Base-by-base conservation (phyloP, 2,888 invertebrate genomes). In the Trachelus iudaicus region DNA sequence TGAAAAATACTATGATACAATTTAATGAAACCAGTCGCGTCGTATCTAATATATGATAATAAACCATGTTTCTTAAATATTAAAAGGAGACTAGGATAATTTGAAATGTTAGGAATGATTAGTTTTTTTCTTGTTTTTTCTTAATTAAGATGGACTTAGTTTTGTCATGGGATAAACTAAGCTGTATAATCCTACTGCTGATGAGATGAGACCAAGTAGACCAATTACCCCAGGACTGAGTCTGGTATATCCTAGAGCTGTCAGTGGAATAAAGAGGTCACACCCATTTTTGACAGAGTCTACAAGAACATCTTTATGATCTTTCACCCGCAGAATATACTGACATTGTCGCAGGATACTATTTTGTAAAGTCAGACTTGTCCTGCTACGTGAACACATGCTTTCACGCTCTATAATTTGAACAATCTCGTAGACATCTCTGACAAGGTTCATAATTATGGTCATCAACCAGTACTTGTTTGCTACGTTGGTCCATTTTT, bases 381-480 rank as follows among this genome's bases (percentile, higher is more conserved):
- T 89, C 85, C 71, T 91, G 75, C 0, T 13, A 84, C 86, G 73
- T 89, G 77, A 13, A 83, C 83, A 30, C 85, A 85, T 1, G 85
- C 85, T 83, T 69, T 83, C 79, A 4, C 73, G 84, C 86, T 95
- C 94, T 74, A 96, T 86, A 37, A 96, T 92, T 81, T 94, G 93
- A 73, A 93, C 85, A 78, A 97, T 95, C 93, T 98, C 98, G 91
- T 97, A 97, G n/a, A 96, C 89, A 91, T 98, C 98, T 86, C 98
- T 93, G 0, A 94, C 92, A 79, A 98, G 92, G 88, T 97, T 97
- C 91, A 97, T 94, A 15, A 96, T 92, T 30, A 98, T 95, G 1
- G 96, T 96, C 81, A 96, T 93, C 1, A 98, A 91, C 98, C 98
- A 98, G 89, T 97, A 98, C 89, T 94, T 95, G 86, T 96, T 96